Evolutionary conservation across 2,113 vertebrate genomes (phyloP), one percentile per base, ranked within the genome.

Genomic region (Ammospiza caudacuta): DNA sequence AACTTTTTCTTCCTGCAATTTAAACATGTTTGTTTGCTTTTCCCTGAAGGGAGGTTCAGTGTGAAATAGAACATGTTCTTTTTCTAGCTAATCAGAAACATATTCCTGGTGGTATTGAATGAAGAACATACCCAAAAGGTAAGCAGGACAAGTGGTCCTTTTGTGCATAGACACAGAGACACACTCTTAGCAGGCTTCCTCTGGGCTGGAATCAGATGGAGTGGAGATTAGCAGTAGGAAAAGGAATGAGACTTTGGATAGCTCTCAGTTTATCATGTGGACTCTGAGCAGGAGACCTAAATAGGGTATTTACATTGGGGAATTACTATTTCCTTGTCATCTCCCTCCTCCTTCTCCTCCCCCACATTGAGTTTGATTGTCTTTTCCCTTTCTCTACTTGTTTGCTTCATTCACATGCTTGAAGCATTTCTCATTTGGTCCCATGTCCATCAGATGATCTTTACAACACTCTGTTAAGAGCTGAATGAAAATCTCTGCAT

Each of bases 1-100:
- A 93, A 90, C 11, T 74, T 80, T 72, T 91, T 81, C 73, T 90
- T 80, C 68, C 70, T 83, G 83, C 61, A 90, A 63, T 81, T 96
- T 86, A 89, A 95, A 90, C 47, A 29, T 2, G 0, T 47, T 95
- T 94, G 47, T 89, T 95, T 90, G 52, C 83, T 92, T 94, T 94
- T 68, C 92, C 76, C 86, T 81, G 55, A 75, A 91, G 87, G 73
- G 61, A 94, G 31, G 43, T 87, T 95, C 81, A 77, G 27, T 47
- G 47, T 78, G 91, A 90, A 96, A 54, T 37, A 86, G 73, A 93
- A 78, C 61, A 33, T 47, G 47, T 52, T 92, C 49, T 78, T 86
- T 80, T 41, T 67, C 76, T 44, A 74, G 64, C 57, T 92, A 92
- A 93, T 86, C 17, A 83, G 66, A 92, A 96, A 89, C 73, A 86